Conservation (phyloP, 2,888 invertebrate genomes). For the Augiades crinisus region DNA sequence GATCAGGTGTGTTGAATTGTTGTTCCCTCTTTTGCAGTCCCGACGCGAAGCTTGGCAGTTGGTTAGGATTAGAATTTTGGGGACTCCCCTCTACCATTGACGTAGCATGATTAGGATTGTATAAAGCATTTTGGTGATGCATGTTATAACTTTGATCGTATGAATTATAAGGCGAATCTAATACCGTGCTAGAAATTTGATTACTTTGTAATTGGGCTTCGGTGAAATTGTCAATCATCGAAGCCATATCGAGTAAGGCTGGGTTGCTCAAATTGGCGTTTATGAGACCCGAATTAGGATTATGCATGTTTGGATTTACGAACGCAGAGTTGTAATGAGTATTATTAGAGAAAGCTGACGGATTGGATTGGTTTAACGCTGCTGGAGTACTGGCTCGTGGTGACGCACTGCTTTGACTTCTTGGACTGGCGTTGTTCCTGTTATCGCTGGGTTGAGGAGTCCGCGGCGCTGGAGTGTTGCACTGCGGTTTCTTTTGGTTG, state of each 20-base stretch:
- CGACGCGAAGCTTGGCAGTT: conserved; percentile 67
- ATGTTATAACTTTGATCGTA: conserved; percentile 85
- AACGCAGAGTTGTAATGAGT: conserved; percentile 71
- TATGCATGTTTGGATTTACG: conserved; percentile 71
- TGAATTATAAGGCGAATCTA: conserved; percentile 85
- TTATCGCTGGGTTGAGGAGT: conserved; percentile 64
- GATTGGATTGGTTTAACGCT: conserved; percentile 56
- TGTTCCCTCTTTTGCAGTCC: conserved; percentile 68
- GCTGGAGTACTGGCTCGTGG: conserved; percentile 74
- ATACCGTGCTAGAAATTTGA: conserved; percentile 91
- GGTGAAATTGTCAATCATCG: conserved; percentile 89
- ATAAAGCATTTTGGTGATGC: conserved; percentile 84
- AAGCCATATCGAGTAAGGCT: conserved; percentile 86
- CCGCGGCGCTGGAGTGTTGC: conserved; percentile 60
- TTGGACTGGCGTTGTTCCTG: conserved; percentile 67
- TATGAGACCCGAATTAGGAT: conserved; percentile 65
- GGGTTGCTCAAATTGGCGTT: conserved; percentile 75
- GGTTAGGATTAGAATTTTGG: conserved; percentile 64
- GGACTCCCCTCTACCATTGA: conserved; percentile 73
- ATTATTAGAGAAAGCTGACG: conserved; percentile 61
- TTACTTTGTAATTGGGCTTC: conserved; percentile 91
- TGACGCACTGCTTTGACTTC: conserved; percentile 80
- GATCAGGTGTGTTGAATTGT: conserved; percentile 45
- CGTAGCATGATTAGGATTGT: conserved; percentile 78
- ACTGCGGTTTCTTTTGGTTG: conserved; percentile 64